A percentile compares a stretch with the other conserved stretches of the same genome.
These are phyloP conservation scores for Phyllostomus discolor DNA, from an alignment of 2,113 vertebrate genomes.

Conservation along the genomic window DNA sequence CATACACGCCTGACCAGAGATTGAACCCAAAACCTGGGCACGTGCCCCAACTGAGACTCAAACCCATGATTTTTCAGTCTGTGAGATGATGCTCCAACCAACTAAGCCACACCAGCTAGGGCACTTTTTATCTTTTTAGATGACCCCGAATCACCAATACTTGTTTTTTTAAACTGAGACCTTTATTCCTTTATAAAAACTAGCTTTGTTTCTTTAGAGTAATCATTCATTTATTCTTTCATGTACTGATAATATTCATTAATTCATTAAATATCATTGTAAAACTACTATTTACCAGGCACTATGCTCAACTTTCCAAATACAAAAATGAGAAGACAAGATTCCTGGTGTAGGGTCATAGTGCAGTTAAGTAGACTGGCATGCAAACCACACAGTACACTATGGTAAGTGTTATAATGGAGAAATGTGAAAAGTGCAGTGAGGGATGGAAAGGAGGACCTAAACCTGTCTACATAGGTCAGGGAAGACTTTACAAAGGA, in stretches of 20 bases:
- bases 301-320: conserved; percentile 7
- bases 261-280: background rate
- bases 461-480: background rate
- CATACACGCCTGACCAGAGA: too few species aligned
- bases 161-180: background rate
- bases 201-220: background rate
- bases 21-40: too few species aligned
- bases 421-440: background rate
- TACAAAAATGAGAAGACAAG: background rate
- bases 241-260: background rate
- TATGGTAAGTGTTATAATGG: background rate
- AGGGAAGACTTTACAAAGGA: background rate
- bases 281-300: conserved; percentile 1
- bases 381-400: background rate
- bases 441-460: background rate
- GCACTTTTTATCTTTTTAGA: background rate
- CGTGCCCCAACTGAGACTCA: too few species aligned
- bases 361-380: background rate
- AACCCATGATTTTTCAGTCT: too few species aligned
- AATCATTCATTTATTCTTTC: background rate
- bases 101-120: too few species aligned
- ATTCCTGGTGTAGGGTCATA: background rate
- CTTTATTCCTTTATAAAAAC: conserved; percentile 20
- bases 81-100: too few species aligned
- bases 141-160: background rate